phyloP scores from a whole-genome alignment of 2,797 vertebrate genomes.

The Pangasius sanitwongsei region DNA sequence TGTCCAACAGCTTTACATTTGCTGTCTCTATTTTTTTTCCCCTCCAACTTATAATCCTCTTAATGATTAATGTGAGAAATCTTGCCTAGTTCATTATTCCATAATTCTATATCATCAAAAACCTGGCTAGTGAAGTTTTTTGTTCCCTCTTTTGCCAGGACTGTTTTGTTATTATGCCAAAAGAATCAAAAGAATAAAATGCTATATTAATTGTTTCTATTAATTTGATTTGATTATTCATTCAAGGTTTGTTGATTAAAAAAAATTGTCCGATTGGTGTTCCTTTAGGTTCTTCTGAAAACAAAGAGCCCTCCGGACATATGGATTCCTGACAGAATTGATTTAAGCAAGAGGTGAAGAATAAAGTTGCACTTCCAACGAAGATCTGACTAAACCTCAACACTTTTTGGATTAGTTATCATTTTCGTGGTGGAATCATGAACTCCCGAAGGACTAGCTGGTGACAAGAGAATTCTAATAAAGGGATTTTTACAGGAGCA shows the following conservation, averaged over 20 bases:
- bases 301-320: background rate
- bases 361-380: background rate
- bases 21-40: background rate
- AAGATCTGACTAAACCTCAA: constrained; percentile 3
- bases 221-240: no score
- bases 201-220: background rate
- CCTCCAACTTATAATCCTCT: background rate
- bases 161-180: background rate
- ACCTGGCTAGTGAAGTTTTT: background rate
- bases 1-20: constrained; percentile 4
- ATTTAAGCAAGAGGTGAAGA: constrained; percentile 19
- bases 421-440: constrained; percentile 48
- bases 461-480: constrained; percentile 13
- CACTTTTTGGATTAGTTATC: constrained; percentile 15
- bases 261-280: background rate
- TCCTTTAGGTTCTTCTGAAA: constrained; percentile 21
- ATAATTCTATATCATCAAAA: background rate
- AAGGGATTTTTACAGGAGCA: background rate
- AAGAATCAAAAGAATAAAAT: background rate
- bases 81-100: background rate
- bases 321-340: background rate
- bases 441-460: constrained; percentile 12
- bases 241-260: background rate
- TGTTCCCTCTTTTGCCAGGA: background rate
- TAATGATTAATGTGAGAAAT: constrained; percentile 7